These are phyloP conservation scores for Dromius quadrimaculatus DNA, from an alignment of 2,888 invertebrate genomes.

Conservation along the genomic window DNA sequence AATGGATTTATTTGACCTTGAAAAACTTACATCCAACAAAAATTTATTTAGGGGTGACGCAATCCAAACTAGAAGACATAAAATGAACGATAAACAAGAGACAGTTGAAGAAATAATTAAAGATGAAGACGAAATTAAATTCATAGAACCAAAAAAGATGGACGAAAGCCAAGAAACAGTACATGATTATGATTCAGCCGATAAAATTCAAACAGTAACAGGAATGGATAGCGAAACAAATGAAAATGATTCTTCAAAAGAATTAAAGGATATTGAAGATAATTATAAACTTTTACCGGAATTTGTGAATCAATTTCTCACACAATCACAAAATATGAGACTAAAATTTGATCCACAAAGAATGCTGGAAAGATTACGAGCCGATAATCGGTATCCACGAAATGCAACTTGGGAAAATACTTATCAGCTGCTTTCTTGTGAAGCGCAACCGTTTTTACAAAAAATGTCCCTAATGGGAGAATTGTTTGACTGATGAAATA, in stretches of 20 bases:
- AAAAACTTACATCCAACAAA: slow-evolving; percentile 62
- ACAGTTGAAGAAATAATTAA: slow-evolving; percentile 54
- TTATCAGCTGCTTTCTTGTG: slow-evolving; percentile 81
- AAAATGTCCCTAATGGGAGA: slow-evolving; percentile 84
- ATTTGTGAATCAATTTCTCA: slow-evolving; percentile 52
- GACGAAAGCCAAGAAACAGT: slow-evolving; percentile 57
- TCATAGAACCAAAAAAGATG: slow-evolving; percentile 53
- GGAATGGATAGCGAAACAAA: slow-evolving; percentile 30
- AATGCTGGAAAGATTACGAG: slow-evolving; percentile 77
- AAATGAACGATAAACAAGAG: slow-evolving; percentile 54
- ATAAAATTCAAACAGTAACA: slow-evolving; percentile 54
- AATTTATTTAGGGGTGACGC: slow-evolving; percentile 62
- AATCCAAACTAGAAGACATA: slow-evolving; percentile 55
- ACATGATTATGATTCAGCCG: slow-evolving; percentile 51
- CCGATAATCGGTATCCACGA: slow-evolving; percentile 72
- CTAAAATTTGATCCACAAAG: slow-evolving; percentile 77
- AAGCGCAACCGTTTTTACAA: slow-evolving; percentile 84
- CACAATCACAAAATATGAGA: slow-evolving; percentile 56
- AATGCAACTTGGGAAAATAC: slow-evolving; percentile 73
- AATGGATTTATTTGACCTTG: slow-evolving; percentile 65
- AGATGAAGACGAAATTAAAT: slow-evolving; percentile 52
- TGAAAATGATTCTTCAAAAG: slow-evolving; percentile 43
- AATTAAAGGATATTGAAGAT: slow-evolving; percentile 39
- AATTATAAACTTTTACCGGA: slow-evolving; percentile 51
- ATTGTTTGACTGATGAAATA: slow-evolving; percentile 69